Evolutionary conservation across 1,140 invertebrate genomes (phyloP).

Genomic region (Tetramorium alpestre): DNA sequence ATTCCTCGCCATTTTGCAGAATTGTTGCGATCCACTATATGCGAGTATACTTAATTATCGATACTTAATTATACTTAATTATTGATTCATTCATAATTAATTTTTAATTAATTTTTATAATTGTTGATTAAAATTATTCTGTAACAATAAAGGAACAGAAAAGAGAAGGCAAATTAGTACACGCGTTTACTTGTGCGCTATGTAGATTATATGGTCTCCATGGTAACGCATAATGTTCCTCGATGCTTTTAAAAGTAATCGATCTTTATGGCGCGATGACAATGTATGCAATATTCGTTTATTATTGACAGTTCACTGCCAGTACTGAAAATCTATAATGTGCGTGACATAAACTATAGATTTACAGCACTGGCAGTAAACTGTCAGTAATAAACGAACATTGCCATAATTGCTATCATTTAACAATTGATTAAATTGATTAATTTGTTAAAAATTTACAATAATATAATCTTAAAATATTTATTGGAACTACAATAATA

Average conservation of each 20-base stretch:
- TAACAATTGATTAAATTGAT: background rate
- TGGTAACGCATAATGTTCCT: slow-evolving; percentile 68
- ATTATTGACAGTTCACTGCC: too few relatives aligned
- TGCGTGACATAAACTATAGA: too few relatives aligned
- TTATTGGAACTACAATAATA: slow-evolving; percentile 8
- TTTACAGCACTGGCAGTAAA: too few relatives aligned
- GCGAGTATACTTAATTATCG: background rate
- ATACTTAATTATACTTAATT: background rate
- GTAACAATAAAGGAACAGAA: background rate
- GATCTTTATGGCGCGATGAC: slow-evolving; percentile 21
- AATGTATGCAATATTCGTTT: background rate
- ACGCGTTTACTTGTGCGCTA: background rate
- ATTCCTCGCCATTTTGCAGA: slow-evolving; percentile 23
- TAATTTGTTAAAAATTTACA: background rate
- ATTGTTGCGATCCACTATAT: slow-evolving; percentile 33
- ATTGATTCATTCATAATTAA: background rate
- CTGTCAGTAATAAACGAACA: too few relatives aligned
- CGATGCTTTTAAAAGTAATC: slow-evolving; percentile 44
- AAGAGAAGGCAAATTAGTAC: background rate
- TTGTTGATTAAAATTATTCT: background rate
- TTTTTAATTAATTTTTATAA: background rate
- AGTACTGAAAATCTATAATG: too few relatives aligned
- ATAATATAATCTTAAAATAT: background rate
- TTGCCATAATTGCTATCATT: background rate
- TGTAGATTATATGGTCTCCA: slow-evolving; percentile 46